phyloP scores from a whole-genome alignment of 2,113 vertebrate species.

The Lasiurus cinereus region DNA sequence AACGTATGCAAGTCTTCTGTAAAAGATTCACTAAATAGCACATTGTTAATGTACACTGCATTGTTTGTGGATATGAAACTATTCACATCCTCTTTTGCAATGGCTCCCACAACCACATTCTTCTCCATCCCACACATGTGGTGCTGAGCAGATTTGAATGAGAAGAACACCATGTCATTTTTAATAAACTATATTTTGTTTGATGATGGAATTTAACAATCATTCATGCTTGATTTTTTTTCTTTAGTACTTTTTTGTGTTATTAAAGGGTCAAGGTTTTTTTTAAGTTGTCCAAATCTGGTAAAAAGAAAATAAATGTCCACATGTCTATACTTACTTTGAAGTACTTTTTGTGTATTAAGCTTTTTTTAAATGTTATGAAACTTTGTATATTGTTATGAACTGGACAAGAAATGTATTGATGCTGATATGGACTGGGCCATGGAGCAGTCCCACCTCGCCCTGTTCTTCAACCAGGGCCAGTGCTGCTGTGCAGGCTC shows the following conservation, averaged over 20 bases:
- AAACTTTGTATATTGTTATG: not conserved
- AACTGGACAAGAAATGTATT: not conserved
- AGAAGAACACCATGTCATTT: not conserved
- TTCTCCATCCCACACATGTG: not conserved
- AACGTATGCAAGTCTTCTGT: not conserved
- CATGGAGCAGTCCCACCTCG: constrained; percentile 96
- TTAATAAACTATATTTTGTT: not conserved
- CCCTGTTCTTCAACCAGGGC: constrained; percentile 99
- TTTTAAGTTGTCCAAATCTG: not conserved
- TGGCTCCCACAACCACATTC: not conserved
- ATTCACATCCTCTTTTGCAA: not conserved
- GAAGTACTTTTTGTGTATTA: not conserved
- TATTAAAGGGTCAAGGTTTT: not conserved
- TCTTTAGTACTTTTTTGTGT: not conserved
- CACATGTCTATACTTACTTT: not conserved
- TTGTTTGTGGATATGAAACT: not conserved
- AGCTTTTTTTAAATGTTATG: not conserved
- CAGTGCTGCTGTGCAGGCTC: constrained; percentile 98
- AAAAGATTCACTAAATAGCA: not conserved
- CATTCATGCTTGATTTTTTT: not conserved
- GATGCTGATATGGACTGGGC: constrained; percentile 90
- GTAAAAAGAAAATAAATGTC: constrained; percentile 34
- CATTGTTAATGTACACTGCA: not conserved
- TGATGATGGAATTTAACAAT: constrained; percentile 42
- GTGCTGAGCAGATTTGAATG: not conserved